A percentile compares a stretch with the other conserved stretches of the same genome.
Evolutionary conservation across 2,888 invertebrate genomes (phyloP).

Genomic region (Parnassius glacialis): DNA sequence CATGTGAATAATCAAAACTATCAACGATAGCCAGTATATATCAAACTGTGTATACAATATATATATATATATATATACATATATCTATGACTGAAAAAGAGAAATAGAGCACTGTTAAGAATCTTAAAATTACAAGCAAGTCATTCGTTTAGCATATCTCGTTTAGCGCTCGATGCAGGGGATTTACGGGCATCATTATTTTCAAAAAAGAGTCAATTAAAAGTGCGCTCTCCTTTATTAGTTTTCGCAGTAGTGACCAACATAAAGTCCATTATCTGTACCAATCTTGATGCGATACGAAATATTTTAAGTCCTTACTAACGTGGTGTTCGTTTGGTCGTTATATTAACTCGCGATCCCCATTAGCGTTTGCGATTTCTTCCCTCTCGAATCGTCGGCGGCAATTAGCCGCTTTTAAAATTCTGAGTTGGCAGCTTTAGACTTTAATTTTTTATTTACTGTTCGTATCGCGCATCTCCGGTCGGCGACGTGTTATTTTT

Average conservation of each 20-base stretch:
- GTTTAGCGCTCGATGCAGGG: background rate
- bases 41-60: no score
- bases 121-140: no score
- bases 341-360: conserved; percentile 22
- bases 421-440: conserved; percentile 36
- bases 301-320: conserved; percentile 21
- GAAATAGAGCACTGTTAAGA: no score
- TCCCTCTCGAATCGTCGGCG: conserved; percentile 39
- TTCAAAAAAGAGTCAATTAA: conserved; percentile 24
- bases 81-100: no score
- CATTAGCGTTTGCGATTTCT: conserved; percentile 31
- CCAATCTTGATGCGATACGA: conserved; percentile 21
- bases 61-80: no score
- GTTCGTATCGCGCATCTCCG: conserved; percentile 26
- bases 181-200: conserved; percentile 20
- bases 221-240: conserved; percentile 20
- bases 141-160: background rate
- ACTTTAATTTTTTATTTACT: conserved; percentile 29
- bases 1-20: no score
- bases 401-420: conserved; percentile 44
- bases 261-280: conserved; percentile 24
- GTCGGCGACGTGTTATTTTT: conserved; percentile 25
- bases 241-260: conserved; percentile 11
- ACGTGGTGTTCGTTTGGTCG: conserved; percentile 20
- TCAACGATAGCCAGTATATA: no score